phyloP scores from a whole-genome alignment of 1,140 invertebrate species.

The Gonioctena quinquepunctata region DNA sequence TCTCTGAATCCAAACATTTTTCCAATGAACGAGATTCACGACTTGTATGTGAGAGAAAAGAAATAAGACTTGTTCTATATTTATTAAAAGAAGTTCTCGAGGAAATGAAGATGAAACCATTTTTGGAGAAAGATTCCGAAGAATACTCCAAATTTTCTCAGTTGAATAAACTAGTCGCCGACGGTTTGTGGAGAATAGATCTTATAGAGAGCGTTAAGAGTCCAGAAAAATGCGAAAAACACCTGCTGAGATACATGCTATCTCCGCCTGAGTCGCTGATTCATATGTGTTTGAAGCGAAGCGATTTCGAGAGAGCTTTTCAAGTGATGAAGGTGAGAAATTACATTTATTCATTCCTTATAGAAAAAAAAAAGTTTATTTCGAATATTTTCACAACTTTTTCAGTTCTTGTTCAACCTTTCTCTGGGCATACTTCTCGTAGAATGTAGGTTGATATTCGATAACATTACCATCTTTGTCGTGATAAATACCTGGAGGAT shows the following conservation, averaged over 20 bases:
- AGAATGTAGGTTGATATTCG: slow-evolving; percentile 45
- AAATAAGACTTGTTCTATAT: slow-evolving; percentile 42
- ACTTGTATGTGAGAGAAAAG: slow-evolving; percentile 42
- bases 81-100: slow-evolving; percentile 41
- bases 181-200: slow-evolving; percentile 49
- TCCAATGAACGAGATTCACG: slow-evolving; percentile 14
- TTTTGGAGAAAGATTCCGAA: slow-evolving; percentile 29
- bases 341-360: too few species aligned
- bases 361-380: too few species aligned
- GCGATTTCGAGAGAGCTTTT: slow-evolving; percentile 44
- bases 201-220: slow-evolving; percentile 37
- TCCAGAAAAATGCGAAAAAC: slow-evolving; percentile 27
- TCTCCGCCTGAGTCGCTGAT: slow-evolving; percentile 48
- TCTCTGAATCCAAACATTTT: slow-evolving; percentile 33
- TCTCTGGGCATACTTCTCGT: slow-evolving; percentile 51
- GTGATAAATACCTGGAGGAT: slow-evolving; percentile 45
- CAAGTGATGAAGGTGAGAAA: slow-evolving; percentile 52
- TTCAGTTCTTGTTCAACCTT: slow-evolving; percentile 46
- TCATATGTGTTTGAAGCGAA: slow-evolving; percentile 46
- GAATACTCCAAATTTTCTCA: slow-evolving; percentile 34
- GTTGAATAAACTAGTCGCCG: slow-evolving; percentile 42
- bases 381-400: slow-evolving; percentile 38
- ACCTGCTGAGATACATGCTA: slow-evolving; percentile 49
- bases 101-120: slow-evolving; percentile 38
- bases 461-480: slow-evolving; percentile 34